These are phyloP conservation scores for Epirrita christyi DNA, from an alignment of 2,888 invertebrate genomes.

Conservation along the genomic window DNA sequence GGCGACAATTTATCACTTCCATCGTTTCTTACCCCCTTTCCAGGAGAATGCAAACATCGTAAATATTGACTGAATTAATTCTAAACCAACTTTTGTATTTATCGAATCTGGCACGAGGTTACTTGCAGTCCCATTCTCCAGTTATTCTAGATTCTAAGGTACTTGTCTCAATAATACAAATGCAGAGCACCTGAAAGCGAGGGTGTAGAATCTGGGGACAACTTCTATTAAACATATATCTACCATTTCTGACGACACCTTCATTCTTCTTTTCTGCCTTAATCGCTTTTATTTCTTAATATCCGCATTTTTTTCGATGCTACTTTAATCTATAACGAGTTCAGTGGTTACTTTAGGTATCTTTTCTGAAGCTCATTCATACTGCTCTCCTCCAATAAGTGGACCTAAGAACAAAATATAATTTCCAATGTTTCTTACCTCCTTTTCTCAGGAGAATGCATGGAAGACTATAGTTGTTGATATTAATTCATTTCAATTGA, in stretches of 20 bases:
- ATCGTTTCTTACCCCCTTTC: constrained; percentile 9
- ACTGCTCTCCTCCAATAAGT: background rate
- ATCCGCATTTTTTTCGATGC: too few relatives aligned
- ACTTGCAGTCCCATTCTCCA: too few relatives aligned
- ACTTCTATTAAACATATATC: background rate
- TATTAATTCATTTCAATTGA: background rate
- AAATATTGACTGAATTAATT: too few relatives aligned
- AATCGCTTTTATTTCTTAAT: too few relatives aligned
- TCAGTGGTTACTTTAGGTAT: too few relatives aligned
- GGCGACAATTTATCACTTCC: constrained; percentile 3
- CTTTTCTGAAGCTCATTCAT: background rate
- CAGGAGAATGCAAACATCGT: background rate
- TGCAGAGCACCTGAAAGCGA: background rate
- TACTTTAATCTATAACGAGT: too few relatives aligned
- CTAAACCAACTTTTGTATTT: background rate
- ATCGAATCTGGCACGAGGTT: background rate
- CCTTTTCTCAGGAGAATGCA: background rate
- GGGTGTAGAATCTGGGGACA: constrained; percentile 1
- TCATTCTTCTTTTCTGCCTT: background rate
- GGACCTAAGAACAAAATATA: background rate
- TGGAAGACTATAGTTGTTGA: background rate
- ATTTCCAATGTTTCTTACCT: background rate
- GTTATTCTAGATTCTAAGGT: too few relatives aligned
- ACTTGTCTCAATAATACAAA: background rate
- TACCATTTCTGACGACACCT: background rate